These are phyloP conservation scores for Amyelois transitella DNA, from an alignment of 1,140 invertebrate genomes.

Conservation along the genomic window DNA sequence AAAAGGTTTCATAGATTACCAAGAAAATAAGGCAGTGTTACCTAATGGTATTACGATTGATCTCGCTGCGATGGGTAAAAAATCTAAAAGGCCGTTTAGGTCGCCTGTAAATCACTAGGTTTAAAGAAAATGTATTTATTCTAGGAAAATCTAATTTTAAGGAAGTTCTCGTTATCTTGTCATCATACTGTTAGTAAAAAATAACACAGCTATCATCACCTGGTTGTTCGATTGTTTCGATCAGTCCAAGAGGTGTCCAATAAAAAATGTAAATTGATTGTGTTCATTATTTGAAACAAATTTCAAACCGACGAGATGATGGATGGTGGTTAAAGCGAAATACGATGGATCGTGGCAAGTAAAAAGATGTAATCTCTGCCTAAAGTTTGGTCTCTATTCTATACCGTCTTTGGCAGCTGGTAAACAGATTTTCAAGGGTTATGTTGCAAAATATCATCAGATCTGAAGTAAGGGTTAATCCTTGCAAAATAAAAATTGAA, in stretches of 20 bases:
- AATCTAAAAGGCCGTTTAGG: slow-evolving; percentile 78
- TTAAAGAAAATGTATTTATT: slow-evolving; percentile 62
- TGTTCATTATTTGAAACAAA: too few species aligned
- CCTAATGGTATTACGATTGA: slow-evolving; percentile 82
- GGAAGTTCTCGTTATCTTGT: slow-evolving; percentile 40
- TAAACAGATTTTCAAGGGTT: too few species aligned
- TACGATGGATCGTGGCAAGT: too few species aligned
- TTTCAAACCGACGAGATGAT: too few species aligned
- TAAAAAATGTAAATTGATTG: neutral
- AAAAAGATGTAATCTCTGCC: too few species aligned
- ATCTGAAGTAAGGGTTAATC: too few species aligned
- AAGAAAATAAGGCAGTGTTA: slow-evolving; percentile 81
- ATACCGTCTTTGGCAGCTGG: too few species aligned
- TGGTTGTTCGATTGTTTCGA: neutral
- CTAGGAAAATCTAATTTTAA: slow-evolving; percentile 60
- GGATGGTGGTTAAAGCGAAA: too few species aligned
- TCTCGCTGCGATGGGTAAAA: slow-evolving; percentile 80
- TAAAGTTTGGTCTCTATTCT: too few species aligned
- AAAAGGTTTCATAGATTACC: slow-evolving; percentile 81
- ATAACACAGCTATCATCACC: slow-evolving; percentile 13
- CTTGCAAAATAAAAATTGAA: too few species aligned
- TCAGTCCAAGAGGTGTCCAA: neutral
- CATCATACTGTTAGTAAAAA: slow-evolving; percentile 18
- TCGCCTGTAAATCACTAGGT: slow-evolving; percentile 53
- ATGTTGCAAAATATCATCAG: too few species aligned